Conservation (phyloP, 2,888 invertebrate genomes). For the Trichopria drosophilae region DNA sequence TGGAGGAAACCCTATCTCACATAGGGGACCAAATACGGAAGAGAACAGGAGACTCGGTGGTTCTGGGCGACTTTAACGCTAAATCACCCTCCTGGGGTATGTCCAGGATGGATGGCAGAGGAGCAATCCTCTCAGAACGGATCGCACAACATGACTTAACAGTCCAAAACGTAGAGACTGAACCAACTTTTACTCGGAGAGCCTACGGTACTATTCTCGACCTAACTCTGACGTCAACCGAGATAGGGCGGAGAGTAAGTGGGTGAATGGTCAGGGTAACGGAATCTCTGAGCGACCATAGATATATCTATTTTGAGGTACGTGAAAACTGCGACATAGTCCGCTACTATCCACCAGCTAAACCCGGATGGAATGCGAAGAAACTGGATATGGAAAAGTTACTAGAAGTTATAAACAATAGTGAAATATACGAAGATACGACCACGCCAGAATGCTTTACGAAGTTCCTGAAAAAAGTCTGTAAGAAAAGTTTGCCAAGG, state of each 20-base stretch:
- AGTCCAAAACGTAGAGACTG: no score
- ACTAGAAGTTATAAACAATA: no score
- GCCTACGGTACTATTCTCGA: slow-evolving; percentile 26
- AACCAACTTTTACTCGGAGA: no score
- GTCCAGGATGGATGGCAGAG: no score
- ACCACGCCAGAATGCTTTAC: background rate
- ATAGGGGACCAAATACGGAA: background rate
- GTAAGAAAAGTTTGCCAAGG: no score
- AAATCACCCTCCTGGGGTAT: no score
- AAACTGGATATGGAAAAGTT: background rate
- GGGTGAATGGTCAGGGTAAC: slow-evolving; percentile 25
- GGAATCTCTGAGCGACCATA: slow-evolving; percentile 31
- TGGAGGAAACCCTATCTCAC: background rate
- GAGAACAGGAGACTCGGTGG: background rate
- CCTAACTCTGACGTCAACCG: slow-evolving; percentile 26
- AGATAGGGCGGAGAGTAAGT: slow-evolving; percentile 4
- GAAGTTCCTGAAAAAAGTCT: background rate
- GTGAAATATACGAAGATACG: background rate
- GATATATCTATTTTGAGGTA: no score
- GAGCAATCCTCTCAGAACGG: no score
- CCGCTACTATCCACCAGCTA: no score
- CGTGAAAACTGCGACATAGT: no score
- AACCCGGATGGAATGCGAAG: background rate
- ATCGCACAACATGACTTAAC: no score
- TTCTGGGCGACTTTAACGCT: no score